A percentile compares a stretch with the other conserved stretches of the same genome.
Evolutionary conservation across 2,113 vertebrate species (phyloP).

Genomic region (Grammomys surdaster): DNA sequence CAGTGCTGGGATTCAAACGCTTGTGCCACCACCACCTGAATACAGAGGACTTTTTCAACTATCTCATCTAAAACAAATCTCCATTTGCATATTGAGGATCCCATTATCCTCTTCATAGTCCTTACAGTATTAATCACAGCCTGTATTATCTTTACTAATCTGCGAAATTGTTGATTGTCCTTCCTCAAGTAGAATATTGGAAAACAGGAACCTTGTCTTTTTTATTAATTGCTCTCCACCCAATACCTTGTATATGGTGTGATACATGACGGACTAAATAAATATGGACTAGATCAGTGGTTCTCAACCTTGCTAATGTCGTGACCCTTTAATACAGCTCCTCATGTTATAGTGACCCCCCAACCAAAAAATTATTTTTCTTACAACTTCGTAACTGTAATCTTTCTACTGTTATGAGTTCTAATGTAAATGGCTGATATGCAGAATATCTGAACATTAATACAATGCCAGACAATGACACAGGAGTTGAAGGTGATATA

Average conservation of each 20-base stretch:
- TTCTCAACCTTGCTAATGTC: neutral
- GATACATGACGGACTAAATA: neutral
- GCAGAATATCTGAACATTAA: neutral
- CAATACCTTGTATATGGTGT: neutral
- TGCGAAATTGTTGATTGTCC: slow-evolving; percentile 29
- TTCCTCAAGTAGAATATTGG: neutral
- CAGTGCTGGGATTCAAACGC: neutral
- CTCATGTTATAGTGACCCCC: neutral
- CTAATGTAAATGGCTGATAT: neutral
- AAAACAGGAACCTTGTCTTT: neutral
- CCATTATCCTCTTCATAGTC: neutral
- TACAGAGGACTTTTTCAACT: neutral
- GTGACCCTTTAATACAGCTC: neutral
- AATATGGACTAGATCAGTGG: neutral
- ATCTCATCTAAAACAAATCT: neutral
- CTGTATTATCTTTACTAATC: neutral
- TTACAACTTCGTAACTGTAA: neutral
- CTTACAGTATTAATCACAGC: neutral
- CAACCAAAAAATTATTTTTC: neutral
- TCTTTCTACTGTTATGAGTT: neutral
- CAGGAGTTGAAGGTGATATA: neutral
- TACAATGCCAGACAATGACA: neutral
- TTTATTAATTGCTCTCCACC: neutral
- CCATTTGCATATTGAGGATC: neutral
- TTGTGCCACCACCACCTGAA: neutral